Evolutionary conservation across 2,888 invertebrate genomes (phyloP), one percentile per base, ranked within the genome.

Genomic region (Phengaris arion): DNA sequence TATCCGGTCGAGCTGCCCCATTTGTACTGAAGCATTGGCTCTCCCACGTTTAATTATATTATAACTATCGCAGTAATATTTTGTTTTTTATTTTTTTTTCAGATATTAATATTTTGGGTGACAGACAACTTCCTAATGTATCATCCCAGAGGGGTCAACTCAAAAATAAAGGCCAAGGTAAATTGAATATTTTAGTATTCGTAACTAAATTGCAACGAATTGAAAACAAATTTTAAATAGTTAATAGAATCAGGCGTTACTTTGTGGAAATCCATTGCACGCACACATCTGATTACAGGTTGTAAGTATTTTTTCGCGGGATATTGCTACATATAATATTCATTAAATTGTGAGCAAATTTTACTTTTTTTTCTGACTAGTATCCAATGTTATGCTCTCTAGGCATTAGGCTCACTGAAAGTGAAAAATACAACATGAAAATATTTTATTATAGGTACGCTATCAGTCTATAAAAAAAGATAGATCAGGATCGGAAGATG

Each of bases 31-130:
- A 35, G 2, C 35, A 35, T 35, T 35, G 35, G 35, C 35, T 35
- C 35, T 57, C 2, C 57, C n/a, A 7, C 15, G 7, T 2, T 10
- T 35, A 22, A 35, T 64, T 35, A 35, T 35, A 35, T 35, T 4
- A 35, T 4, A 64, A 12, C 5, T 10, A 12, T 35, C 35, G 12
- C 2, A 64, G 5, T 64, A 64, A 35, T 12, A 35, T 5, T 12
- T 10, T 12, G 0, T 57, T 64, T 57, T 5, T 15, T 6, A 55
- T 2, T 75, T 59, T 5, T 75, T 74, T 94, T 94, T 74, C 92
- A 97, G 97, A 96, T 96, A 81, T 94, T 97, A 84, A 96, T 97
- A 94, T 97, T 97, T 90, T 97, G 97, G 97, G 96, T 97, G 80
- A 97, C 97, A 0, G 97, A 97, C 88, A 97, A 97, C 88, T 97